Percentiles rank a stretch among this genome's conserved stretches.
Conservation (phyloP, 2,888 invertebrate genomes). For the Aphidoletes aphidimyza region DNA sequence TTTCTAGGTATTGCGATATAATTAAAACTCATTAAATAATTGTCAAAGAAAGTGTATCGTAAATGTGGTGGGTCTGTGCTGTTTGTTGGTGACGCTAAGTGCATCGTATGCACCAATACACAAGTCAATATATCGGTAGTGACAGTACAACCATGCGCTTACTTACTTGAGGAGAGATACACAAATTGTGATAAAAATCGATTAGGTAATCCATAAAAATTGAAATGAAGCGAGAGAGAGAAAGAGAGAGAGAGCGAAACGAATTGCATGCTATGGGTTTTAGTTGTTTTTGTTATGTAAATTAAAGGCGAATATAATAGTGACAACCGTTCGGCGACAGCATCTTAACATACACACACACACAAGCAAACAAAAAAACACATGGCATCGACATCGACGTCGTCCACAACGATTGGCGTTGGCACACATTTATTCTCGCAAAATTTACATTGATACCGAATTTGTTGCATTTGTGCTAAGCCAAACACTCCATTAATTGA, state of each 20-base stretch:
- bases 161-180: not conserved
- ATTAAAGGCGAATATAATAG: not conserved
- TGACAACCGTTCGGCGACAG: not conserved
- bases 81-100: not conserved
- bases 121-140: not conserved
- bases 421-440: not conserved
- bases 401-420: not conserved
- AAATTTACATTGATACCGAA: not conserved
- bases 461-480: not conserved
- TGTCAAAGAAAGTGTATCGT: constrained; percentile 19
- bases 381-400: not conserved
- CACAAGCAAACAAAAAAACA: not conserved
- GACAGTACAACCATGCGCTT: not conserved
- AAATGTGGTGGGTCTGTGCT: not conserved
- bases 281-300: constrained; percentile 32
- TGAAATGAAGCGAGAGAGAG: constrained; percentile 6
- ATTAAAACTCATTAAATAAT: constrained; percentile 39
- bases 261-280: not conserved
- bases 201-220: constrained; percentile 47
- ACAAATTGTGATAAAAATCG: constrained; percentile 41
- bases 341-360: too few relatives aligned
- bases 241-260: constrained; percentile 1
- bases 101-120: not conserved
- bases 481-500: not conserved
- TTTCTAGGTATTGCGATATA: not conserved